These are phyloP conservation scores for Plecotus auritus DNA, from an alignment of 2,113 vertebrate genomes.

Conservation along the genomic window DNA sequence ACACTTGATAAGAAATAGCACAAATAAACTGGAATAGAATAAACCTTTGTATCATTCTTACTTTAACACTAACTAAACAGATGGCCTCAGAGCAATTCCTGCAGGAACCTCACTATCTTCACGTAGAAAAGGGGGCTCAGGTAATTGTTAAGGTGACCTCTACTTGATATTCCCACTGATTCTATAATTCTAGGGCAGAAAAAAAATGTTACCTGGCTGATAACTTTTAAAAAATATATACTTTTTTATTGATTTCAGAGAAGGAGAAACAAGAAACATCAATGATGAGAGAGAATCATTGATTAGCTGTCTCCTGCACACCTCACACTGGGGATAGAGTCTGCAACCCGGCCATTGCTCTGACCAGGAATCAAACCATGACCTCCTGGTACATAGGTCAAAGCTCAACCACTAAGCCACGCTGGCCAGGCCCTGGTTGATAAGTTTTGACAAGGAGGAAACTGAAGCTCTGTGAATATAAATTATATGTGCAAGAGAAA, in stretches of 20 bases:
- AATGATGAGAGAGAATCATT: too few relatives aligned
- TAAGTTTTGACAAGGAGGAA: background rate
- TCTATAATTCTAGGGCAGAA: background rate
- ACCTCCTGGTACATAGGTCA: too few relatives aligned
- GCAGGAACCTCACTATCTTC: background rate
- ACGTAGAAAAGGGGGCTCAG: background rate
- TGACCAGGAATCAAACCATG: too few relatives aligned
- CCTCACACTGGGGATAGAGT: too few relatives aligned
- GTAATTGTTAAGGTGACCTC: background rate
- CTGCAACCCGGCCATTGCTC: too few relatives aligned
- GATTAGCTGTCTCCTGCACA: too few relatives aligned
- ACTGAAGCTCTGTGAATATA: background rate
- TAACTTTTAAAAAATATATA: background rate
- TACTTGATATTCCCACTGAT: background rate
- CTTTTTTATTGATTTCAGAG: too few relatives aligned
- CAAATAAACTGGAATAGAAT: background rate
- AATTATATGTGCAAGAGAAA: background rate
- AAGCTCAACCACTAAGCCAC: too few relatives aligned
- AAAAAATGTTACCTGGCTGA: background rate
- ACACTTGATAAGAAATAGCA: background rate
- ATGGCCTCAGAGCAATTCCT: background rate
- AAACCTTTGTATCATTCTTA: background rate
- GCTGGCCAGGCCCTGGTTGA: background rate
- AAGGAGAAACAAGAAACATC: too few relatives aligned
- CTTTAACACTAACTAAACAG: background rate